Percentiles rank a stretch among this genome's conserved stretches.
phyloP scores from a whole-genome alignment of 2,888 invertebrate species.

The Noctua pronuba region DNA sequence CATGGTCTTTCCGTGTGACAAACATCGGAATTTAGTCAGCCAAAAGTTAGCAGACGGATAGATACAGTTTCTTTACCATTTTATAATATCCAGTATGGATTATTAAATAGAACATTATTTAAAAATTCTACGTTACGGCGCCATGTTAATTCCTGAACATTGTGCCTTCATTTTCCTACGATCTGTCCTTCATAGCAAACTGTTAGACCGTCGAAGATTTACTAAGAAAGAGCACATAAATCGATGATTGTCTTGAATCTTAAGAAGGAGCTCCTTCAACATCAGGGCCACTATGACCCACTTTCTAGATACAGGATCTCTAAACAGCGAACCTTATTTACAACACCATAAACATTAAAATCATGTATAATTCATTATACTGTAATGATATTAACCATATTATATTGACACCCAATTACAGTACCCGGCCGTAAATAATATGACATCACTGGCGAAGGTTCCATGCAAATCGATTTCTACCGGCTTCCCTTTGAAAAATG shows the following conservation, averaged over 20 bases:
- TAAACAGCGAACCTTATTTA: conserved; percentile 14
- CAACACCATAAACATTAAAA: conserved; percentile 30
- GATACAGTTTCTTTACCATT: background rate
- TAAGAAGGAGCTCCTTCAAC: conserved; percentile 14
- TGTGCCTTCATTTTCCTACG: background rate
- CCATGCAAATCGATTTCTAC: too few species aligned
- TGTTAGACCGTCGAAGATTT: background rate
- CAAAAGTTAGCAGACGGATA: too few species aligned
- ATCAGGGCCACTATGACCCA: background rate
- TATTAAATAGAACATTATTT: background rate
- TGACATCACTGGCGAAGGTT: too few species aligned
- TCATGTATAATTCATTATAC: conserved; percentile 14
- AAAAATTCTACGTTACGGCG: background rate
- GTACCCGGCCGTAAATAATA: background rate
- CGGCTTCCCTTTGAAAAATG: too few species aligned
- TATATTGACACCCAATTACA: background rate
- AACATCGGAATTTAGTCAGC: too few species aligned
- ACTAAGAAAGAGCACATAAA: background rate
- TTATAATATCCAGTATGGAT: too few species aligned
- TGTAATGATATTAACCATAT: background rate
- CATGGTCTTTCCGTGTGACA: too few species aligned
- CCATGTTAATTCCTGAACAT: background rate
- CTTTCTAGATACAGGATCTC: conserved; percentile 9
- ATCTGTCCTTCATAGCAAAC: background rate
- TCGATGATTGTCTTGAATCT: background rate